A percentile compares a stretch with the other conserved stretches of the same genome.
Evolutionary conservation across 53 echinoderm and acorn worm genomes (phyloP).

Genomic region (Hippasteria phrygiana): DNA sequence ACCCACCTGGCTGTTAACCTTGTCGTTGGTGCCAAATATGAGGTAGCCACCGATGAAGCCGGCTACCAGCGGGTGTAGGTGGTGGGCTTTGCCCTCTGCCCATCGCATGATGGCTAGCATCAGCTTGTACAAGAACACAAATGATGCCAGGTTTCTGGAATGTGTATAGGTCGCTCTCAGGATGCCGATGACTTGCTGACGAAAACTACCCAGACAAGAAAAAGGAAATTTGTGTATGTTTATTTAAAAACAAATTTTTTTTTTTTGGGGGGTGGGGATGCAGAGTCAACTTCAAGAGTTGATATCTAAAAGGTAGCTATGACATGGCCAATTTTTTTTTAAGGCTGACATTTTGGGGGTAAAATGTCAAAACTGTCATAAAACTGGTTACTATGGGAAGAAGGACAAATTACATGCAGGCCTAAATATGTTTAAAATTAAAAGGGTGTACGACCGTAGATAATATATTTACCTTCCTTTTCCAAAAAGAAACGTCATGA

Average conservation of each 20-base stretch:
- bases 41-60: conserved; percentile 94
- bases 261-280: too few species aligned
- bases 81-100: conserved; percentile 79
- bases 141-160: conserved; percentile 88
- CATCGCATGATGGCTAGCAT: conserved; percentile 79
- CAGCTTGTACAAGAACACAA: conserved; percentile 93
- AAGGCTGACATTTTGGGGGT: too few species aligned
- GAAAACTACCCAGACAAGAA: conserved; percentile 56
- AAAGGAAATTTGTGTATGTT: too few species aligned
- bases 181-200: conserved; percentile 79
- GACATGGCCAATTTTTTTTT: too few species aligned
- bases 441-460: neutral
- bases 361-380: too few species aligned
- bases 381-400: too few species aligned
- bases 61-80: conserved; percentile 85
- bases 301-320: too few species aligned
- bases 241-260: too few species aligned
- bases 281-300: too few species aligned
- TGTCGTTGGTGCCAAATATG: conserved; percentile 94
- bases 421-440: neutral
- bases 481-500: conserved; percentile 98
- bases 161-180: conserved; percentile 86
- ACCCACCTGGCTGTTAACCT: conserved; percentile 95
- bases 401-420: too few species aligned
- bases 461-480: conserved; percentile 84